Base-by-base conservation (phyloP, 2,888 invertebrate species). In the Cheilosia variabilis region DNA sequence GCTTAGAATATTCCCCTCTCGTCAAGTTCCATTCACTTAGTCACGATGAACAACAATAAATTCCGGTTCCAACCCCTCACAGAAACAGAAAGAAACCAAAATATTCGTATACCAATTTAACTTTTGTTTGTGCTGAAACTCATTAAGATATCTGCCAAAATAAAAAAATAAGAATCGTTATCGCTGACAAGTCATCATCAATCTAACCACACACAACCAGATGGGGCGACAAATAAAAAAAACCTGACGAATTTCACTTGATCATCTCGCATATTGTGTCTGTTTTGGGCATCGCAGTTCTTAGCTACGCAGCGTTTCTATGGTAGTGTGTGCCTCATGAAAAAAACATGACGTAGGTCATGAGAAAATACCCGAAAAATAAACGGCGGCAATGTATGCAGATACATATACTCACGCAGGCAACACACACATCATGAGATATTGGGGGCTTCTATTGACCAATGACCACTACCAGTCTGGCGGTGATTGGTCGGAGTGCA, bases 271-370 rank as follows among this genome's bases (percentile, higher is more conserved):
- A 52, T 43, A 53, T 43, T 43, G 52, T 53, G 47, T 66, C 47
- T 75, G 55, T 66, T 58, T 52, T 31, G 52, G 43, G 58, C 52
- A 13, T 52, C 50, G 58, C 9, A 24, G 24, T 52, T 22, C 37
- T 22, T 24, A 17, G n/a, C n/a, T 45, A 52, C 52, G 65, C 52
- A 22, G 13, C 52, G 52, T 37, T 27, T 34, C 10, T 19, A 19
- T 13, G 19, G 34, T 45, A 7, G 55, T 75, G 34, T 47, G 63
- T 52, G 34, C 37, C 4, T 13, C 15, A 37, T 10, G 62, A 41
- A 55, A 47, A 24, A 71, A 71, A 73, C 60, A 73, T 73, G 60
- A 68, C 79, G 75, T 80, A 68, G 80, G 75, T 80, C 80, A 75
- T 75, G 68, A 68, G 68, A 68, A 75, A 68, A 69, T 19, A 63